Evolutionary conservation across 2,797 vertebrate species (phyloP).

Genomic region (Cephalopachus bancanus): DNA sequence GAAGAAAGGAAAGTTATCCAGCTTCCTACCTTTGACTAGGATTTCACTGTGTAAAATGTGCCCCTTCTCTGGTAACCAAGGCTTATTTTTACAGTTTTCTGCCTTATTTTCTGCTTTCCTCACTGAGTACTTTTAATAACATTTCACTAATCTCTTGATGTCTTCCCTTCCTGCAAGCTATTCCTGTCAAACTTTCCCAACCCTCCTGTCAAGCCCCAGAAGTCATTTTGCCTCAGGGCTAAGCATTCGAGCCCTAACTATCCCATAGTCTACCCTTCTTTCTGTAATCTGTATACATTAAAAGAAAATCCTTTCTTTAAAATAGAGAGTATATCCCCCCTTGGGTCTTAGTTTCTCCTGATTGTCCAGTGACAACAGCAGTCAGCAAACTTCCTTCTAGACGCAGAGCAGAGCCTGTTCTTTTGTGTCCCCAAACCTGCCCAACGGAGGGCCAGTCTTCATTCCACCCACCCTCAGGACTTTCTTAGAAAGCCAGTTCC

Average conservation of each 20-base stretch:
- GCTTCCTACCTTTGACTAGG: slow-evolving; percentile 15
- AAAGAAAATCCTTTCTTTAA: slow-evolving; percentile 20
- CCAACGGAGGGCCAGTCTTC: not conserved
- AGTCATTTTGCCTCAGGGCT: slow-evolving; percentile 39
- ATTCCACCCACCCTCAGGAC: no score
- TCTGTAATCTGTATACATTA: not conserved
- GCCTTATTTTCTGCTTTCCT: slow-evolving; percentile 36
- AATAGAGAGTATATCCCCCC: not conserved
- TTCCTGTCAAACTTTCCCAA: slow-evolving; percentile 30
- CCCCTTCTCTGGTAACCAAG: not conserved
- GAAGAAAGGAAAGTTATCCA: slow-evolving; percentile 14
- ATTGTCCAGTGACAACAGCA: not conserved
- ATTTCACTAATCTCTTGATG: slow-evolving; percentile 48
- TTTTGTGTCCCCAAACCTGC: not conserved
- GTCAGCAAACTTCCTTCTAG: not conserved
- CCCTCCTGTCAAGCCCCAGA: slow-evolving; percentile 35
- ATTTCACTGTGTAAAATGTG: not conserved
- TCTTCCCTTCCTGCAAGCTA: slow-evolving; percentile 62
- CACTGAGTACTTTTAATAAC: slow-evolving; percentile 14
- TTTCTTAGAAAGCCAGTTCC: not conserved
- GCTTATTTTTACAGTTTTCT: slow-evolving; percentile 23
- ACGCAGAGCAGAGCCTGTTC: not conserved
- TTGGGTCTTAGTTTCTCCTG: not conserved
- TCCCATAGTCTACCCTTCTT: not conserved
- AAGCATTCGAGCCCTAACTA: not conserved